Conservation (phyloP, 1,140 invertebrate genomes). For the Pararge aegeria region DNA sequence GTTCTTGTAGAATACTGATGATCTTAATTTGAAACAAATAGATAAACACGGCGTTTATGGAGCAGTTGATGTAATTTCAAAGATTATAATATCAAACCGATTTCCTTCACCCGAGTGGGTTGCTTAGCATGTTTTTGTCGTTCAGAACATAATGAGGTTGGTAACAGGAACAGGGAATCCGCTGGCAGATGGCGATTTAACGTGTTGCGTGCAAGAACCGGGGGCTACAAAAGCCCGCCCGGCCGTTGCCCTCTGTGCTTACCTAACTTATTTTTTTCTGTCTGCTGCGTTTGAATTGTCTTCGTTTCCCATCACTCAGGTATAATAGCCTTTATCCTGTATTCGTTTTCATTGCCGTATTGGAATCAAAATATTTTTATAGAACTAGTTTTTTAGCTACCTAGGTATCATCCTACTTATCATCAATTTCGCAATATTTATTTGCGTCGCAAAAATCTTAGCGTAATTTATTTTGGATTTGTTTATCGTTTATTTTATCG, state of each 20-base stretch:
- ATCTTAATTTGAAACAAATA: not conserved
- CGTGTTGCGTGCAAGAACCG: slow-evolving; percentile 37
- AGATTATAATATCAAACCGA: slow-evolving; percentile 2
- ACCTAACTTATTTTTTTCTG: slow-evolving; percentile 32
- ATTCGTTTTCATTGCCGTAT: slow-evolving; percentile 2
- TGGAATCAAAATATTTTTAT: too few species aligned
- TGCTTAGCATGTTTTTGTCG: slow-evolving; percentile 10
- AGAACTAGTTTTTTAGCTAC: too few species aligned
- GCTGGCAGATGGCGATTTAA: slow-evolving; percentile 30
- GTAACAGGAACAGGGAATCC: slow-evolving; percentile 13
- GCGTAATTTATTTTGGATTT: not conserved
- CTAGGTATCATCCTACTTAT: not conserved
- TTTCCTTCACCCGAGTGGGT: not conserved
- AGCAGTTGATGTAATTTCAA: slow-evolving; percentile 3
- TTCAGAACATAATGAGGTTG: slow-evolving; percentile 14
- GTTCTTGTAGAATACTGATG: not conserved
- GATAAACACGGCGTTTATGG: not conserved
- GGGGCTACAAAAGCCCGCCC: slow-evolving; percentile 42
- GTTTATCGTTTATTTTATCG: slow-evolving; percentile 12
- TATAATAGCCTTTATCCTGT: slow-evolving; percentile 12
- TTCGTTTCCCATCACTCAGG: slow-evolving; percentile 28
- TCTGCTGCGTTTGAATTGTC: slow-evolving; percentile 33
- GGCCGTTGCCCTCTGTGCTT: slow-evolving; percentile 50
- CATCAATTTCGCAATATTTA: not conserved
- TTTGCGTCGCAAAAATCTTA: slow-evolving; percentile 3